Conservation (phyloP, 2,113 vertebrate species). For the Lepus americanus region DNA sequence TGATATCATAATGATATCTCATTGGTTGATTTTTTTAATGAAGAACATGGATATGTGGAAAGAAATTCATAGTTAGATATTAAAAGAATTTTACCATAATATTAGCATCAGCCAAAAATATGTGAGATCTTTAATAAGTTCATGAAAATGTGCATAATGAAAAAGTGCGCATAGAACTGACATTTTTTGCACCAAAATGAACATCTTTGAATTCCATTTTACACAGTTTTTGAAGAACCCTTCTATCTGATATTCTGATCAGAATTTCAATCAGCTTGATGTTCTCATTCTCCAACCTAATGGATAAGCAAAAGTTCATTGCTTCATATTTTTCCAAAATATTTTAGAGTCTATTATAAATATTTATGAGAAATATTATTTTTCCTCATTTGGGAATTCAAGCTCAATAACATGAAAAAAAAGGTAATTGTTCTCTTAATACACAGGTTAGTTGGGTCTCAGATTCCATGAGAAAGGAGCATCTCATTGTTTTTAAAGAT, state of each 20-base stretch:
- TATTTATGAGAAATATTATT: slow-evolving; percentile 15
- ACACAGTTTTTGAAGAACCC: too few relatives aligned
- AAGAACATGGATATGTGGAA: neutral
- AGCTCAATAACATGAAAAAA: neutral
- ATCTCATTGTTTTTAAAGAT: slow-evolving; percentile 37
- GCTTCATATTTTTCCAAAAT: slow-evolving; percentile 32
- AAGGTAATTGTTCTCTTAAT: neutral
- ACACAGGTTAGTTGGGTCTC: neutral
- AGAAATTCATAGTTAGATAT: neutral
- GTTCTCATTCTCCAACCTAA: slow-evolving; percentile 11
- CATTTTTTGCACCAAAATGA: too few relatives aligned
- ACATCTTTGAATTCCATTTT: too few relatives aligned
- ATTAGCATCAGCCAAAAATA: neutral
- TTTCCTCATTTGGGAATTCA: slow-evolving; percentile 6
- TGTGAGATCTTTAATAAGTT: too few relatives aligned
- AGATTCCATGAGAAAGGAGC: neutral
- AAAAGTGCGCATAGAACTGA: too few relatives aligned
- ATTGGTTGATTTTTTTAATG: neutral
- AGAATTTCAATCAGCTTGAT: slow-evolving; percentile 52
- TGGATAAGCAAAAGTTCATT: neutral
- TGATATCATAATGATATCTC: slow-evolving; percentile 1
- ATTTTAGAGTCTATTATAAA: neutral
- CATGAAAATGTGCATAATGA: too few relatives aligned
- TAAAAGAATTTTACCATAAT: slow-evolving; percentile 48
- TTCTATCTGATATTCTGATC: slow-evolving; percentile 9